Evolutionary conservation across 2,888 invertebrate species (phyloP).

Genomic region (Euplagia quadripunctaria): DNA sequence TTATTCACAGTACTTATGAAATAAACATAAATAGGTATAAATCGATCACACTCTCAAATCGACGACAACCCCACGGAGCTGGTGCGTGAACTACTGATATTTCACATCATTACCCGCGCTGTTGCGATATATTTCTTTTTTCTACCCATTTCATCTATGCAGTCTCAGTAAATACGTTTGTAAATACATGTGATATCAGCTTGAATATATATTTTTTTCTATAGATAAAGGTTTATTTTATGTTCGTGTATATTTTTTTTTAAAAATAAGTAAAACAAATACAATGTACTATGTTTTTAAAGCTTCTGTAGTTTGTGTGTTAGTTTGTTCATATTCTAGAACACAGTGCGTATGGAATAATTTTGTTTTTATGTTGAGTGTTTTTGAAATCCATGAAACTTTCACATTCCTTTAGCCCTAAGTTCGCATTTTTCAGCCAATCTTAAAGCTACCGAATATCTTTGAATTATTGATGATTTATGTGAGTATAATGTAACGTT

Average conservation of each 20-base stretch:
- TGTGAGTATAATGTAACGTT: too few relatives aligned
- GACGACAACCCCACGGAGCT: conserved; percentile 38
- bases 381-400: not conserved
- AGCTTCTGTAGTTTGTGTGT: too few relatives aligned
- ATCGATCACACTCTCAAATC: conserved; percentile 25
- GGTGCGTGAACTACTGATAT: conserved; percentile 70
- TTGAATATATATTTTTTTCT: not conserved
- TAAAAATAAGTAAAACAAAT: not conserved
- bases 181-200: conserved; percentile 7
- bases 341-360: not conserved
- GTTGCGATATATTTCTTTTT: conserved; percentile 37
- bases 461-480: too few relatives aligned
- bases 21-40: conserved; percentile 5
- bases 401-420: not conserved
- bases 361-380: not conserved
- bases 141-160: conserved; percentile 42
- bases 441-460: too few relatives aligned
- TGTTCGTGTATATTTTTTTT: not conserved
- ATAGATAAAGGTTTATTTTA: not conserved
- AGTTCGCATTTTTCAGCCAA: too few relatives aligned
- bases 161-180: conserved; percentile 1
- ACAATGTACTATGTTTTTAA: not conserved
- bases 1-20: too few relatives aligned
- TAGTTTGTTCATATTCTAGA: not conserved
- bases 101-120: conserved; percentile 63